Conservation (phyloP, 2,888 invertebrate genomes). For the Dione juno region DNA sequence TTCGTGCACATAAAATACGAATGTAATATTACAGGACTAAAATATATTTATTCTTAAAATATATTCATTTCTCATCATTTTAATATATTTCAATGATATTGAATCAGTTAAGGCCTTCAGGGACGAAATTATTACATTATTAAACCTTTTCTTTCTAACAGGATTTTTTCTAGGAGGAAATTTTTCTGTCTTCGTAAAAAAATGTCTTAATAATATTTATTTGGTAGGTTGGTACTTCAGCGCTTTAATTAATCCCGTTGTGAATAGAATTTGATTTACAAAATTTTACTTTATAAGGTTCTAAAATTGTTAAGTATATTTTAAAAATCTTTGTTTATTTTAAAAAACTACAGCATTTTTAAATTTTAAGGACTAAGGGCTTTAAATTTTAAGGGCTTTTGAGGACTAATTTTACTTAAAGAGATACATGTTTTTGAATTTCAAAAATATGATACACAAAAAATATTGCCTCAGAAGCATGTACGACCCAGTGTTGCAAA, state of each 20-base stretch:
- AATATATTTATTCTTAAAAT: background rate
- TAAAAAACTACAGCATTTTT: too few species aligned
- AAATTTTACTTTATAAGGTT: background rate
- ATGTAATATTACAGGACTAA: background rate
- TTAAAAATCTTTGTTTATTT: too few species aligned
- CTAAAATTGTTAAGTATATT: background rate
- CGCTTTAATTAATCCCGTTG: background rate
- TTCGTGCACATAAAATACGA: too few species aligned
- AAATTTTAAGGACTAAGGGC: too few species aligned
- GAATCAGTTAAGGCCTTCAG: slow-evolving; percentile 1
- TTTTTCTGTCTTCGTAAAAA: slow-evolving; percentile 4
- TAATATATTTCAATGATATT: slow-evolving; percentile 1
- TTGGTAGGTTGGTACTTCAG: background rate
- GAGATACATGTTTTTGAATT: too few species aligned
- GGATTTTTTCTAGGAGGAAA: too few species aligned
- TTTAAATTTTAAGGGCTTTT: too few species aligned
- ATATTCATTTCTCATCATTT: background rate
- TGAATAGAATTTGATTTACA: background rate
- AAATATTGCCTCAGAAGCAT: too few species aligned
- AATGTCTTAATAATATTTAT: background rate
- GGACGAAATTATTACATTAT: slow-evolving; percentile 2
- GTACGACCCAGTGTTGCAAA: too few species aligned
- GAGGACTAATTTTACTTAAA: too few species aligned
- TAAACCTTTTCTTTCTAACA: slow-evolving; percentile 1
- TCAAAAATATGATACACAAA: too few species aligned